These are phyloP conservation scores for Lonchura striata DNA, from an alignment of 2,113 vertebrate species.

Conservation along the genomic window DNA sequence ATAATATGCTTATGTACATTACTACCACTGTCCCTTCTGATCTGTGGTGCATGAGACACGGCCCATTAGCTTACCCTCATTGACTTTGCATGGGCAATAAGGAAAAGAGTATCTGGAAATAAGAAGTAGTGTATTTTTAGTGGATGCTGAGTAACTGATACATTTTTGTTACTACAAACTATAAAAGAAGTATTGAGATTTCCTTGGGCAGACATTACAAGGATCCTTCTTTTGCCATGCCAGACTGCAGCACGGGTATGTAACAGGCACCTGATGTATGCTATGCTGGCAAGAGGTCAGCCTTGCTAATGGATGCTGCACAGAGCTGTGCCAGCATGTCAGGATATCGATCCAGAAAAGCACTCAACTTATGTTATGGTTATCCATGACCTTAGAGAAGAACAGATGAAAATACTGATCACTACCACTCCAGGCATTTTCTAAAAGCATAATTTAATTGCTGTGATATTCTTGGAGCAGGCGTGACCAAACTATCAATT, in stretches of 20 bases:
- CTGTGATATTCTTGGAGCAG: not conserved
- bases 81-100: constrained; percentile 50
- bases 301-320: not conserved
- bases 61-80: constrained; percentile 53
- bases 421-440: not conserved
- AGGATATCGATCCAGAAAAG: not conserved
- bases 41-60: constrained; percentile 59
- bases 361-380: not conserved
- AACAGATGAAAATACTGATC: not conserved
- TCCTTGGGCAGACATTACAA: not conserved
- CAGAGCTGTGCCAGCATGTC: not conserved
- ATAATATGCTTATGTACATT: not conserved
- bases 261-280: not conserved
- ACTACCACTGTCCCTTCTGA: constrained; percentile 56
- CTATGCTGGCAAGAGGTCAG: not conserved
- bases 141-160: not conserved
- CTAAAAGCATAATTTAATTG: not conserved
- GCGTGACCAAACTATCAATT: not conserved
- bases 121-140: not conserved
- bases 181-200: not conserved
- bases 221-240: not conserved
- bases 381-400: not conserved
- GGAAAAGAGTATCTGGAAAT: constrained; percentile 54
- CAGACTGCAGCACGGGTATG: not conserved
- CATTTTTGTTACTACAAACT: not conserved